phyloP scores from a whole-genome alignment of 2,888 invertebrate genomes.

The Ferdinandea cuprea region DNA sequence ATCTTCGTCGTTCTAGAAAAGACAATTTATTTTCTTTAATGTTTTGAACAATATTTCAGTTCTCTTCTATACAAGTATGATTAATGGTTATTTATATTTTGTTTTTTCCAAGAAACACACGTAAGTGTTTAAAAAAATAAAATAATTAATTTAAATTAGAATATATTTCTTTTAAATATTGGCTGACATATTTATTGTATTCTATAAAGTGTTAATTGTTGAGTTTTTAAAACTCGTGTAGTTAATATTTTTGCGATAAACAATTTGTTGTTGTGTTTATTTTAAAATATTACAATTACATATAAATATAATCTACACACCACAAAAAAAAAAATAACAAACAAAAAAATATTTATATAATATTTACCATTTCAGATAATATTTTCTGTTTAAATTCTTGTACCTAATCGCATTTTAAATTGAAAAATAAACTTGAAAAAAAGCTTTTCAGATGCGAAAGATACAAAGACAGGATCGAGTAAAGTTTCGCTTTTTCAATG shows the following conservation, averaged over 20 bases:
- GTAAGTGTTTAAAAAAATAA: constrained; percentile 10
- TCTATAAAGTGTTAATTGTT: constrained; percentile 35
- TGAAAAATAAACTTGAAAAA: constrained; percentile 33
- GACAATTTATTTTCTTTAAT: no score
- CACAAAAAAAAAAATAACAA: neutral
- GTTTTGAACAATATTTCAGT: neutral
- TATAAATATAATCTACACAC: constrained; percentile 6
- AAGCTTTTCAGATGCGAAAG: constrained; percentile 68
- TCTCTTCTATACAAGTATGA: constrained; percentile 14
- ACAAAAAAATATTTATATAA: constrained; percentile 32
- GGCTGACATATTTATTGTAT: constrained; percentile 29
- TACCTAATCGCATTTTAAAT: constrained; percentile 67
- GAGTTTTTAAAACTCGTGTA: constrained; percentile 66
- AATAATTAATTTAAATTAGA: constrained; percentile 2
- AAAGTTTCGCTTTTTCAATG: constrained; percentile 75
- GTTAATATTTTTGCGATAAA: constrained; percentile 37
- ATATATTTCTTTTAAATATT: constrained; percentile 39
- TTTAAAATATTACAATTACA: constrained; percentile 32
- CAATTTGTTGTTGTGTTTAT: constrained; percentile 31
- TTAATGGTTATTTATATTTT: neutral
- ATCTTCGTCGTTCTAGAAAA: constrained; percentile 18
- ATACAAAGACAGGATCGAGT: constrained; percentile 75
- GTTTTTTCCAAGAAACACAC: constrained; percentile 18
- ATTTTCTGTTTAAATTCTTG: constrained; percentile 57
- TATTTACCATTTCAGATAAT: constrained; percentile 68